Evolutionary conservation across 92 coral and sea anemone genomes (phyloP), one percentile per base, ranked within the genome.

Genomic region (Metridium senile): DNA sequence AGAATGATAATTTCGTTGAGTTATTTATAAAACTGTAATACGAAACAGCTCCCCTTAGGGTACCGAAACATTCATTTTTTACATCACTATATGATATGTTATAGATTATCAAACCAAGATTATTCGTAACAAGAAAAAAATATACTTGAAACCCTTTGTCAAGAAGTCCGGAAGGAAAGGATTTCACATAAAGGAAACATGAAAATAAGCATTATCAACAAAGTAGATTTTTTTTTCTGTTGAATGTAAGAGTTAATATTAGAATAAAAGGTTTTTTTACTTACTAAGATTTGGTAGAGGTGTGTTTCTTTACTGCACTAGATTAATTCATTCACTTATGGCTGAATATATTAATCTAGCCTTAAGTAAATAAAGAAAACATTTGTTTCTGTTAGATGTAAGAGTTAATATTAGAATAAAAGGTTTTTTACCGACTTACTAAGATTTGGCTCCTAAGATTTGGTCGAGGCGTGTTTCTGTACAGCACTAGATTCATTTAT

Each of bases 161-260:
- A 22, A 22, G 33, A 59, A 1, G 66, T 29, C 66, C 66, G 66
- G 66, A 59, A 59, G 66, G 33, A 59, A 22, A 26, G 32, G 66
- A 26, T 26, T 9, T 54, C 23, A 3, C 23, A 54, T 26, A 59
- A 22, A 26, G 32, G 32, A 59, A 59, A 9, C 21, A 2, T 2
- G 2, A 54, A 20, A 54, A 54, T 54, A 20, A 19, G 25, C n/a
- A 45, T 45, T 45, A 7, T 7, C 17, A 7, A 45, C 8, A 17
- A 17, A 45, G 17, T 7, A 45, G 9, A 45, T 45, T 45, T 45
- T 8, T 54, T 54, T 21, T 16, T 21, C 3, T 39, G 8, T 39
- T 39, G 49, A 39, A 13, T 9, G 61, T 54, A 20, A 54, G 61
- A 54, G 61, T 39, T 39, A 4, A 39, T 39, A 54, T 54, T 54